Conservation (phyloP, 1,140 invertebrate genomes). For the Euwallacea similis region DNA sequence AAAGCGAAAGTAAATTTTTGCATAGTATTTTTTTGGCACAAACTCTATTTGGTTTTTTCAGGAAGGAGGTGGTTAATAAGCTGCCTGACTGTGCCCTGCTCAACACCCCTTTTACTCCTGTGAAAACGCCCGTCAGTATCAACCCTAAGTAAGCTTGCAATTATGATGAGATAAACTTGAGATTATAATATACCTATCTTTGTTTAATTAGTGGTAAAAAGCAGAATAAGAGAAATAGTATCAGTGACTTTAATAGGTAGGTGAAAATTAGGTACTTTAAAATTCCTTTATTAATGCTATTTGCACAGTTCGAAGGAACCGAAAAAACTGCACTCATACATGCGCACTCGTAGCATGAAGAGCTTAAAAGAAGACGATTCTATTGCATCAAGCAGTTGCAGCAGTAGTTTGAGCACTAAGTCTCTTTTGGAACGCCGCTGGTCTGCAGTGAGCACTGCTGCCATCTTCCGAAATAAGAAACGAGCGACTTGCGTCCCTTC, state of each 20-base stretch:
- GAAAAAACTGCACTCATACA: slow-evolving; percentile 57
- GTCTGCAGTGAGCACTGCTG: slow-evolving; percentile 47
- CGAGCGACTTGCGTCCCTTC: slow-evolving; percentile 41
- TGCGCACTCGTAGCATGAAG: slow-evolving; percentile 50
- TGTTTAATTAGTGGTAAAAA: slow-evolving; percentile 8
- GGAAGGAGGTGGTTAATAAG: slow-evolving; percentile 45
- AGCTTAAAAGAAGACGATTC: slow-evolving; percentile 34
- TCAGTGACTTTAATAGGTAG: neutral
- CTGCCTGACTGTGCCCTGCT: slow-evolving; percentile 46
- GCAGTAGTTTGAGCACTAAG: slow-evolving; percentile 39
- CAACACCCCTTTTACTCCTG: slow-evolving; percentile 48
- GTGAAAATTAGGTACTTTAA: neutral
- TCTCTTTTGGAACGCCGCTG: slow-evolving; percentile 46
- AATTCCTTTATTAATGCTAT: slow-evolving; percentile 4
- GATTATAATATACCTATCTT: neutral
- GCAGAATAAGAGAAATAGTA: neutral
- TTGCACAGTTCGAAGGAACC: slow-evolving; percentile 49
- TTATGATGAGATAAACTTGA: neutral
- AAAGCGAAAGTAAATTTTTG: slow-evolving; percentile 60
- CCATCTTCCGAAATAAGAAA: slow-evolving; percentile 41
- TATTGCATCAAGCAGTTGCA: slow-evolving; percentile 12
- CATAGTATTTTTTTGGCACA: neutral
- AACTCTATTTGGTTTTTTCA: slow-evolving; percentile 29
- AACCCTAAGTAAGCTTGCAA: slow-evolving; percentile 47
- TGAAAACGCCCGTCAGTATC: slow-evolving; percentile 44